Conservation (phyloP, 2,888 invertebrate species). For the Xylophagus ater region DNA sequence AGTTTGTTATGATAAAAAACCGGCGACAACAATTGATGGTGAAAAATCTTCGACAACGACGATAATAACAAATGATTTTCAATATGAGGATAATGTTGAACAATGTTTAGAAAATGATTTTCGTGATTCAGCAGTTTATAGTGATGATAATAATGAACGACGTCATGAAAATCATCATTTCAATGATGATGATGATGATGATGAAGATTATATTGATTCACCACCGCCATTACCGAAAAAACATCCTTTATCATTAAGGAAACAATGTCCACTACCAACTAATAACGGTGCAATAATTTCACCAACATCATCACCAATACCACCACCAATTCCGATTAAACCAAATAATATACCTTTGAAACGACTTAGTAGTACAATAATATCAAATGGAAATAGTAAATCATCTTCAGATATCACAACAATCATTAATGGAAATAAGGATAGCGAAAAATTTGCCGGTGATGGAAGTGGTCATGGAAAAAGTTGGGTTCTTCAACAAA, state of each 20-base stretch:
- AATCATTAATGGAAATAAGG: too few species aligned
- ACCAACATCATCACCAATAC: conserved; percentile 6
- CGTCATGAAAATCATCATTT: conserved; percentile 24
- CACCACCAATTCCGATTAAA: conserved; percentile 16
- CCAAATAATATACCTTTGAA: conserved; percentile 13
- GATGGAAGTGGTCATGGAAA: background rate
- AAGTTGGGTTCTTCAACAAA: conserved; percentile 39
- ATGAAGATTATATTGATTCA: conserved; percentile 1
- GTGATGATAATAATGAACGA: conserved; percentile 45
- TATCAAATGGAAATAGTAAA: background rate
- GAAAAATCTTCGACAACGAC: too few species aligned
- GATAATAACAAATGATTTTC: conserved; percentile 54
- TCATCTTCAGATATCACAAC: conserved; percentile 3
- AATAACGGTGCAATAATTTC: conserved; percentile 1
- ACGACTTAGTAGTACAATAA: background rate
- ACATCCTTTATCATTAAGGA: conserved; percentile 19
- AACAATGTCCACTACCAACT: conserved; percentile 21
- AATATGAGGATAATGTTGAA: conserved; percentile 65
- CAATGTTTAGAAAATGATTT: conserved; percentile 56
- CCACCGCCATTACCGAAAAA: conserved; percentile 25
- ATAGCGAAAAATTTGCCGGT: background rate
- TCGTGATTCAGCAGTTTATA: conserved; percentile 74
- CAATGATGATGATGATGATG: conserved; percentile 14
- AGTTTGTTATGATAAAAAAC: conserved; percentile 21
- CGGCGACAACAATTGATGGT: too few species aligned